Conservation (phyloP, 2,888 invertebrate genomes). For the Pocota personata region DNA sequence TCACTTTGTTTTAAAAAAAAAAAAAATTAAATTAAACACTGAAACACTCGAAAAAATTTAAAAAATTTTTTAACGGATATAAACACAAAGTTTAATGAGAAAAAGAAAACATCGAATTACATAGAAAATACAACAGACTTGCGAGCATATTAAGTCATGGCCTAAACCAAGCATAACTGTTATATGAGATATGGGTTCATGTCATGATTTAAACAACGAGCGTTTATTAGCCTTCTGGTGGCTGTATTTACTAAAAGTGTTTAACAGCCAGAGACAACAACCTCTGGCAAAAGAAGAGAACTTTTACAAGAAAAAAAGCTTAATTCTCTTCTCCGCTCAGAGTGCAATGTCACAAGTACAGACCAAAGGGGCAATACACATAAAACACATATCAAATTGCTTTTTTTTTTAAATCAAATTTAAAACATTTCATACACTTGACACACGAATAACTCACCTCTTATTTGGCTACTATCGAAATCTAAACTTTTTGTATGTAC, state of each 20-base stretch:
- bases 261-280: conserved; percentile 32
- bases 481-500: conserved; percentile 78
- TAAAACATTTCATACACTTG: conserved; percentile 18
- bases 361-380: conserved; percentile 36
- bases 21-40: conserved; percentile 5
- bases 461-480: conserved; percentile 77
- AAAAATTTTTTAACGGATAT: not conserved
- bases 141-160: conserved; percentile 59
- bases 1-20: conserved; percentile 18
- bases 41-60: conserved; percentile 34
- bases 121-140: conserved; percentile 61
- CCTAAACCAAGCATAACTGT: conserved; percentile 61
- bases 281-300: conserved; percentile 11
- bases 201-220: conserved; percentile 52
- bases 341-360: conserved; percentile 13
- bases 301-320: conserved; percentile 24
- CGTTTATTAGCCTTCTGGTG: conserved; percentile 27
- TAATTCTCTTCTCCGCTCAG: conserved; percentile 4
- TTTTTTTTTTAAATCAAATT: not conserved
- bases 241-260: conserved; percentile 38
- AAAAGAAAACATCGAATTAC: conserved; percentile 56
- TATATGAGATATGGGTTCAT: conserved; percentile 48
- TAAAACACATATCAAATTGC: conserved; percentile 14
- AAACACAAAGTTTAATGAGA: not conserved
- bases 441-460: conserved; percentile 75